Evolutionary conservation across 2,888 invertebrate species (phyloP), one percentile per base, ranked within the genome.

Genomic region (Margaritifera margaritifera): DNA sequence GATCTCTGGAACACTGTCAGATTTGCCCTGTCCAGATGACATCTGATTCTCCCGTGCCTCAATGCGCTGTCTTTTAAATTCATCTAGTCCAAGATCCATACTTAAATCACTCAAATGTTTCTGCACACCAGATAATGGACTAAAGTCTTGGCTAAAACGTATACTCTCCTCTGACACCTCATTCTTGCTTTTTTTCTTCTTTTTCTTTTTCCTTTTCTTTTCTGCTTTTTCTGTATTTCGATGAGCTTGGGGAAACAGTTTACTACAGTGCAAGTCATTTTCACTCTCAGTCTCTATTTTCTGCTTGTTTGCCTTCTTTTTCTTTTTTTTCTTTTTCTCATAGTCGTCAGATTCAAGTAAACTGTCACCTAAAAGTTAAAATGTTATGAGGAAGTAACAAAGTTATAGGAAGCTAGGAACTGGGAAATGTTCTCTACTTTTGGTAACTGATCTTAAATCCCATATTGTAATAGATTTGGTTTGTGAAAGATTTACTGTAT

Each of bases 31-130:
- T 42, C 42, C 42, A 42, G 42, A 42, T 1, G 42, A 42, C 27
- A 25, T 63, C 6, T 58, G 31, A n/a, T 59, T 55, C 22, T 67
- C 55, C 53, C 57, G 53, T 64, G 52, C 56, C 51, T 75, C 68
- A 15, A 64, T 24, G 42, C 42, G 11, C 51, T 66, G 63, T 20
- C 51, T 25, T 56, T 76, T 69, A 50, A 73, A 76, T 24, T 73
- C 69, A 4, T 61, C 54, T 20, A 76, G 42, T 31, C 76, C 73
- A 11, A 76, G 59, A 60, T 76, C 71, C 64, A 55, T 57, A 52
- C 62, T 67, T 52, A 75, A 61, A 42, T 64, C 64, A 15, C 61
- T 64, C 20, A 75, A 52, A 25, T 64, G 69, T 27, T 66, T 67
- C 22, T 68, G 64, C n/a, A 64, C 59, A 27, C 68, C 68, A 55